Percentiles rank a stretch among this genome's conserved stretches.
Conservation (phyloP, 2,113 vertebrate genomes). For the Mastomys natalensis region DNA sequence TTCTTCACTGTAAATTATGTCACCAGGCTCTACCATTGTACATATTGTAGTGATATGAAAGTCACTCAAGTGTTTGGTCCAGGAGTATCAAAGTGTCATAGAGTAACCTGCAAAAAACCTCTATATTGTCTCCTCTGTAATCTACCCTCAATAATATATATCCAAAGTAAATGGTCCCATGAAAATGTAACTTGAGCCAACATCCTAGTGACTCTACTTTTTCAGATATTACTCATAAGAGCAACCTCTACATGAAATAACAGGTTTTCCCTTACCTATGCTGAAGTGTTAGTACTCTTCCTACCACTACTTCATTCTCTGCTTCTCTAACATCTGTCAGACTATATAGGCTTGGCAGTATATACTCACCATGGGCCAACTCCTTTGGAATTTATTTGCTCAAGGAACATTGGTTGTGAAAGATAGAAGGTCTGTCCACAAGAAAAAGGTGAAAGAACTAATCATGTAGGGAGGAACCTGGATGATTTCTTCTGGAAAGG, state of each 20-base stretch:
- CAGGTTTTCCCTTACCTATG: not conserved
- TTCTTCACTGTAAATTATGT: not conserved
- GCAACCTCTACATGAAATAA: not conserved
- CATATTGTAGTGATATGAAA: not conserved
- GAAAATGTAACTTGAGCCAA: not conserved
- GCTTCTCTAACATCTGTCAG: constrained; percentile 12
- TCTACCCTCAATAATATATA: too few relatives aligned
- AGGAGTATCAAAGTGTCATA: not conserved
- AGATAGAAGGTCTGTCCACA: not conserved
- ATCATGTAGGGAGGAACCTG: not conserved
- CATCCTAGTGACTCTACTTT: not conserved
- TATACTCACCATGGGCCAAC: not conserved
- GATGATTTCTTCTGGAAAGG: not conserved
- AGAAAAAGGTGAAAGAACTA: not conserved
- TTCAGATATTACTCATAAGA: not conserved
- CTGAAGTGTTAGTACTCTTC: not conserved
- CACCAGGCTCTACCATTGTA: not conserved
- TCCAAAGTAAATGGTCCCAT: not conserved
- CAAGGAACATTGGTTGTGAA: not conserved
- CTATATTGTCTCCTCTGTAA: not conserved
- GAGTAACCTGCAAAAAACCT: not conserved
- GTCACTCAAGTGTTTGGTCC: not conserved
- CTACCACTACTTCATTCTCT: not conserved
- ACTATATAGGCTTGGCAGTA: not conserved
- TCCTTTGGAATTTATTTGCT: not conserved